Percentiles rank a stretch among this genome's conserved stretches.
Evolutionary conservation across 92 coral and sea anemone species (phyloP).

Genomic region (Phenganax subtilis): DNA sequence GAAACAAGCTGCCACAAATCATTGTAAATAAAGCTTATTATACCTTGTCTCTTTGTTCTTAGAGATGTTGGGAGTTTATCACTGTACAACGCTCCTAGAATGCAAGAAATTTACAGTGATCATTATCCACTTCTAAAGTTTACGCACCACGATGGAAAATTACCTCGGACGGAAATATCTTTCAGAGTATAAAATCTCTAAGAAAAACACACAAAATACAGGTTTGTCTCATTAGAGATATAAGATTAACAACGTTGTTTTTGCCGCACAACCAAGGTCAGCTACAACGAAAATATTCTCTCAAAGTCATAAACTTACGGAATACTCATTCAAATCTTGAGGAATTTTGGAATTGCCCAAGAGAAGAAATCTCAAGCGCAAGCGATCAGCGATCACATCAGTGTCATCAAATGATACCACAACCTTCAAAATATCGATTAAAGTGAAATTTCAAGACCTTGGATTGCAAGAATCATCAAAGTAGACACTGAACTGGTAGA

Average conservation of each 20-base stretch:
- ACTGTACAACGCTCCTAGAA: not conserved
- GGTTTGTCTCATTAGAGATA: not conserved
- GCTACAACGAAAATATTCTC: not conserved
- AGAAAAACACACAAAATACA: not conserved
- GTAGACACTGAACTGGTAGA: not conserved
- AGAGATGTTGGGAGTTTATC: not conserved
- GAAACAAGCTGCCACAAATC: not conserved
- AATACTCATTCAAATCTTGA: slow-evolving; percentile 22
- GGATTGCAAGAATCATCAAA: not conserved
- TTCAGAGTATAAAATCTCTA: slow-evolving; percentile 33
- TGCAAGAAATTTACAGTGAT: not conserved
- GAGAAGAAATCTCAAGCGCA: slow-evolving; percentile 24
- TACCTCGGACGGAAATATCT: slow-evolving; percentile 35
- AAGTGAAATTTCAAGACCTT: too few relatives aligned
- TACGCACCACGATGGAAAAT: not conserved
- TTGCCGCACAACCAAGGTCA: not conserved
- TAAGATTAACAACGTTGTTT: not conserved
- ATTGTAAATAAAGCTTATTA: not conserved
- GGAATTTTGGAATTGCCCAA: slow-evolving; percentile 8
- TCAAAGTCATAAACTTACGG: not conserved
- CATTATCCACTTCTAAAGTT: not conserved
- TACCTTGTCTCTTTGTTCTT: slow-evolving; percentile 28
- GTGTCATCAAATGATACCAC: slow-evolving; percentile 4
- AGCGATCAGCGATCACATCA: slow-evolving; percentile 26
- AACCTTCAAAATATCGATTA: not conserved